Percentiles rank a stretch among this genome's conserved stretches.
Conservation (phyloP, 2,113 vertebrate genomes). For the Istiophorus platypterus region DNA sequence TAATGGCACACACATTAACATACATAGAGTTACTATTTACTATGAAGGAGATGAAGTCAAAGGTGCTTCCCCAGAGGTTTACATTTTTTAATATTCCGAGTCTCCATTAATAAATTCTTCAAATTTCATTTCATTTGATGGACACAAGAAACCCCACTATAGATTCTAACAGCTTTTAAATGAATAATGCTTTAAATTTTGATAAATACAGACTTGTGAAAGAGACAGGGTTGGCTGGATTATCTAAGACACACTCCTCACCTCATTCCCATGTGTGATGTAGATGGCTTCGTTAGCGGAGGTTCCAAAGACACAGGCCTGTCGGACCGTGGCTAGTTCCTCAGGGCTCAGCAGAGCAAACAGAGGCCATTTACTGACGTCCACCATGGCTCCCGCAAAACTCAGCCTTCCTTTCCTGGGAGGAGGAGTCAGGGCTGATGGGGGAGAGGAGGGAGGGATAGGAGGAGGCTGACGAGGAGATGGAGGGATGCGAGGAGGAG, state of each 20-base stretch:
- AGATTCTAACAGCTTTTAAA: neutral
- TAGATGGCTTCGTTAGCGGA: conserved; percentile 94
- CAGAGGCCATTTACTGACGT: conserved; percentile 95
- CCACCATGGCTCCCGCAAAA: conserved; percentile 85
- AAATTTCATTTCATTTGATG: too few relatives aligned
- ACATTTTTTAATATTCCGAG: too few relatives aligned
- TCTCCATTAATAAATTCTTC: too few relatives aligned
- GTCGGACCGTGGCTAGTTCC: conserved; percentile 88
- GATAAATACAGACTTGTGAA: neutral
- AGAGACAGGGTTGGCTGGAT: neutral
- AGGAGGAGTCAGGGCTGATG: conserved; percentile 30
- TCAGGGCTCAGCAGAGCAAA: conserved; percentile 90
- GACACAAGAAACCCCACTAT: neutral
- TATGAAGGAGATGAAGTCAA: neutral
- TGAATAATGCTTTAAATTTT: neutral
- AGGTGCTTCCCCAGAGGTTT: neutral
- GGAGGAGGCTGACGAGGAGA: conserved; percentile 24
- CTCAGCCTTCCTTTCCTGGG: conserved; percentile 7
- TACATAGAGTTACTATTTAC: neutral
- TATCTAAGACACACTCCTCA: conserved; percentile 63
- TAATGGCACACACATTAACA: neutral
- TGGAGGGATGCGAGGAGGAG: conserved; percentile 15
- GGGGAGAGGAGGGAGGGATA: conserved; percentile 19
- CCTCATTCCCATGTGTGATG: conserved; percentile 90
- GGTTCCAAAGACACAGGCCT: conserved; percentile 93